Evolutionary conservation across 2,797 vertebrate species (phyloP).

Genomic region (Parotocinclus haroldoi): DNA sequence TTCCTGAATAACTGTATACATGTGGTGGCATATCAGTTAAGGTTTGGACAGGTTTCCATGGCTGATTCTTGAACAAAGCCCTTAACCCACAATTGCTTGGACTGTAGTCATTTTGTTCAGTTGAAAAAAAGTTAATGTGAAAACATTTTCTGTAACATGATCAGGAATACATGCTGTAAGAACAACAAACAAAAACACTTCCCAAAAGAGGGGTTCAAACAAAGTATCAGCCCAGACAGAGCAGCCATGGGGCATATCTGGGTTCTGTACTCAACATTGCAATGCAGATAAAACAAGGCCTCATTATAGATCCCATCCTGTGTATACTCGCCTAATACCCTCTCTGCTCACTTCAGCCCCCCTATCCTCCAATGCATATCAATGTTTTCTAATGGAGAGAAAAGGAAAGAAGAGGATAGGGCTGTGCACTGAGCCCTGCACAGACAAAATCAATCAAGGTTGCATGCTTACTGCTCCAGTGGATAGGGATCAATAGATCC

Average conservation of each 20-base stretch:
- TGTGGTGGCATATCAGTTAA: too few relatives aligned
- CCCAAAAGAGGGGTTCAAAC: neutral
- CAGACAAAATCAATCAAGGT: conserved; percentile 79
- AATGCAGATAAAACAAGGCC: conserved; percentile 52
- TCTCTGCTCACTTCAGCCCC: conserved; percentile 57
- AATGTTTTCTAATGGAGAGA: conserved; percentile 66
- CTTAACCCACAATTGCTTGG: too few relatives aligned
- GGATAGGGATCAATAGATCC: conserved; percentile 84
- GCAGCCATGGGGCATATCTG: neutral
- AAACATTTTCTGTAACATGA: too few relatives aligned
- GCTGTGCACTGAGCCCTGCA: conserved; percentile 70
- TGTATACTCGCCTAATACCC: conserved; percentile 65
- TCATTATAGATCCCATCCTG: conserved; percentile 64
- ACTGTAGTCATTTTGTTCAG: too few relatives aligned
- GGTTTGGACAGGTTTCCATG: too few relatives aligned
- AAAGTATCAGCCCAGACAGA: too few relatives aligned
- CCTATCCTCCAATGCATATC: conserved; percentile 73
- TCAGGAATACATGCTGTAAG: too few relatives aligned
- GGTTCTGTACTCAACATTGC: too few relatives aligned
- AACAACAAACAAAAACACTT: neutral
- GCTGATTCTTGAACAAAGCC: too few relatives aligned
- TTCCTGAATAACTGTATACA: too few relatives aligned
- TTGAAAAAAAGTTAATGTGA: too few relatives aligned
- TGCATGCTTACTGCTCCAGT: conserved; percentile 76
- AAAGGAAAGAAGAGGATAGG: conserved; percentile 59